Percentiles rank a stretch among this genome's conserved stretches.
phyloP scores from a whole-genome alignment of 2,888 invertebrate genomes.

The Luperina testacea region DNA sequence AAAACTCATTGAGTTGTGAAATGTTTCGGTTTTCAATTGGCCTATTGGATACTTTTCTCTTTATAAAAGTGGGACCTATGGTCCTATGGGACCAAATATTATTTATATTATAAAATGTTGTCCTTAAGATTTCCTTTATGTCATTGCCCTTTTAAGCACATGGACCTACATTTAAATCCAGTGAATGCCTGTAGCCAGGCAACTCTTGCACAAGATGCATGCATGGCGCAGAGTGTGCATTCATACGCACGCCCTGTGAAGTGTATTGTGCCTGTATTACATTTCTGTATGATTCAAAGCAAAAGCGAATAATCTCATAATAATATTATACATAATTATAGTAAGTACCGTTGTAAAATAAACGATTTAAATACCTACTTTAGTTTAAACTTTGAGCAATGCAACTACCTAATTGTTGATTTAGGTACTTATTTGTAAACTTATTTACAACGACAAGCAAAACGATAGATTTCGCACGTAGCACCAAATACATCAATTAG shows the following conservation, averaged over 20 bases:
- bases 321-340: neutral
- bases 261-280: conserved; percentile 2
- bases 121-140: neutral
- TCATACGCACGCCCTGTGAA: conserved; percentile 26
- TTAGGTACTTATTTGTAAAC: neutral
- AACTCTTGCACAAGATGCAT: conserved; percentile 41
- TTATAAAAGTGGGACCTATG: neutral
- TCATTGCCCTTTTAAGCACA: conserved; percentile 1
- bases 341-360: conserved; percentile 4
- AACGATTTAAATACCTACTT: neutral
- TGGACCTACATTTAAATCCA: conserved; percentile 11
- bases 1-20: conserved; percentile 41
- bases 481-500: neutral
- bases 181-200: conserved; percentile 17
- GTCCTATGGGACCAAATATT: neutral
- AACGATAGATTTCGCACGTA: neutral
- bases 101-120: neutral
- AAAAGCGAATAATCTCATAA: conserved; percentile 3
- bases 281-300: conserved; percentile 31
- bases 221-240: conserved; percentile 16
- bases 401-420: neutral
- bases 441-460: neutral
- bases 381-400: too few species aligned
- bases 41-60: conserved; percentile 1
- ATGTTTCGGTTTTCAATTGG: conserved; percentile 18